phyloP scores from a whole-genome alignment of 2,113 vertebrate species.

The Miniopterus natalensis region DNA sequence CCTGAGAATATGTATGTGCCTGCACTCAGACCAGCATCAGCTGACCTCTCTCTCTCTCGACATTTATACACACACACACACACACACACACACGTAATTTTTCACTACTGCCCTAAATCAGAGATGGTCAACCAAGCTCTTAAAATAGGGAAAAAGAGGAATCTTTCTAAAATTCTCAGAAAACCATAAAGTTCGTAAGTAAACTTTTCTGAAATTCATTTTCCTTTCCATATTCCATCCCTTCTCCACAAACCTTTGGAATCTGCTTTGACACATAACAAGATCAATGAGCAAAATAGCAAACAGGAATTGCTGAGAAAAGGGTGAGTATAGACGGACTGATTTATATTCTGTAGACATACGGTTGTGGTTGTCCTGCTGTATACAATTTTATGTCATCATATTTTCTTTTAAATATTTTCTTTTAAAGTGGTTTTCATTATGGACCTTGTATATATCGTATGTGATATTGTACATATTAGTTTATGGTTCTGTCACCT shows the following conservation, averaged over 20 bases:
- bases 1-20: rapidly evolving
- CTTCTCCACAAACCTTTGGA: background rate
- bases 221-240: background rate
- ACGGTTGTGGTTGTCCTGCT: background rate
- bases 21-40: background rate
- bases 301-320: background rate
- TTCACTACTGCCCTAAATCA: background rate
- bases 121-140: background rate
- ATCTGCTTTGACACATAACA: background rate
- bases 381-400: background rate
- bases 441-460: background rate
- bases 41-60: background rate
- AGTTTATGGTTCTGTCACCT: background rate
- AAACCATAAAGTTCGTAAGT: background rate
- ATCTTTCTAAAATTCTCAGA: background rate
- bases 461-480: background rate
- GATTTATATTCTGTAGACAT: background rate
- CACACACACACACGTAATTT: background rate
- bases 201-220: background rate
- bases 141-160: background rate
- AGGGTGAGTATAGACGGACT: background rate
- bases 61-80: background rate
- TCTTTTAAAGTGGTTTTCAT: background rate
- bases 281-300: background rate
- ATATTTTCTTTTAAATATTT: background rate